Conservation (phyloP, 2,113 vertebrate species). For the Etheostoma cragini region DNA sequence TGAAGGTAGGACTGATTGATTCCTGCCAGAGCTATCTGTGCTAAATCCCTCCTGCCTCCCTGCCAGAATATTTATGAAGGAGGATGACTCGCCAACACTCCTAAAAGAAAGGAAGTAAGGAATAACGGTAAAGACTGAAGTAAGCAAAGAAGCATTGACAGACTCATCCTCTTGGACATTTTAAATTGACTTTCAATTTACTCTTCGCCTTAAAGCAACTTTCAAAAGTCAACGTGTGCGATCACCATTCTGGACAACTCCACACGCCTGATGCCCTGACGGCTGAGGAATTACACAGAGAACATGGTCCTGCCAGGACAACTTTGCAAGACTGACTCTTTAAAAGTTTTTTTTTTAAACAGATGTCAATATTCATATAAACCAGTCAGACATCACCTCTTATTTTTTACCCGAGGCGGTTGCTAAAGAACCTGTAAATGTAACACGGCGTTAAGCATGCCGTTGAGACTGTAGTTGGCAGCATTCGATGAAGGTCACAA, state of each 20-base stretch:
- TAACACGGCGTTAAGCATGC: slow-evolving; percentile 3
- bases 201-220: slow-evolving; percentile 15
- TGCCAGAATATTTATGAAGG: not conserved
- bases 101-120: not conserved
- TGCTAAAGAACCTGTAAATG: slow-evolving; percentile 42
- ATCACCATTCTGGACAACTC: slow-evolving; percentile 6
- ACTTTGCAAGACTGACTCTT: slow-evolving; percentile 30
- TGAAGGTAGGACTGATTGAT: slow-evolving; percentile 8
- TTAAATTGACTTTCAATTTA: not conserved
- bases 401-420: not conserved
- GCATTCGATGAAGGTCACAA: slow-evolving; percentile 66
- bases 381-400: slow-evolving; percentile 10
- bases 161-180: not conserved
- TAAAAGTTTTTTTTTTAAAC: slow-evolving; percentile 51
- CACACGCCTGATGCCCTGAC: not conserved
- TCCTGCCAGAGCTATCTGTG: slow-evolving; percentile 1
- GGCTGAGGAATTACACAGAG: slow-evolving; percentile 18
- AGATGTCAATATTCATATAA: slow-evolving; percentile 35
- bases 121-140: not conserved
- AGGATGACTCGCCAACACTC: not conserved
- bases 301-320: slow-evolving; percentile 37
- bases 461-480: slow-evolving; percentile 57
- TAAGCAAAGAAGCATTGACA: not conserved
- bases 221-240: slow-evolving; percentile 7
- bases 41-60: not conserved